Percentiles rank a stretch among this genome's conserved stretches.
Conservation (phyloP, 2,888 invertebrate species). For the Falcaria lacertinaria region DNA sequence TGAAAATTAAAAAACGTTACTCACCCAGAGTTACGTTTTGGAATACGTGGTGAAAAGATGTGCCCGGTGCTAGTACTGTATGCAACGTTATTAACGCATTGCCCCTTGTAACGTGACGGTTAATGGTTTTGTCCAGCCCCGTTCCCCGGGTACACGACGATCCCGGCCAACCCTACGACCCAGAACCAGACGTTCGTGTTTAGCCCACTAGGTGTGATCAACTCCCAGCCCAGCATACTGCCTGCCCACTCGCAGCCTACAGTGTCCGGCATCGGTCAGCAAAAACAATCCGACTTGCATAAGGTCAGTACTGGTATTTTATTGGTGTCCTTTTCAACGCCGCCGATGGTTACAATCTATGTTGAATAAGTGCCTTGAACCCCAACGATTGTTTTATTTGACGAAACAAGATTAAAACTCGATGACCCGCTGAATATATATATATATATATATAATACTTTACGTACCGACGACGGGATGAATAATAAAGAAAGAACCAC, state of each 20-base stretch:
- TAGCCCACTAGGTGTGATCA: conserved; percentile 85
- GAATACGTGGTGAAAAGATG: conserved; percentile 2
- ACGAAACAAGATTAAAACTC: no score
- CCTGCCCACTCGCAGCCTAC: conserved; percentile 80
- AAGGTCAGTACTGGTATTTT: no score
- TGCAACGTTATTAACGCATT: not conserved
- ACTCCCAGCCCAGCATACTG: conserved; percentile 83
- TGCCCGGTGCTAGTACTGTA: not conserved
- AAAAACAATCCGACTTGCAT: conserved; percentile 82
- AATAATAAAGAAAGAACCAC: no score
- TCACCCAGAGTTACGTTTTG: no score
- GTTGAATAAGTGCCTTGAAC: no score
- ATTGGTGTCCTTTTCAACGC: no score
- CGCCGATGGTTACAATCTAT: no score
- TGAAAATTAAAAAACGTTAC: no score
- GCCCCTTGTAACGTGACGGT: not conserved
- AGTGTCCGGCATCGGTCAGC: conserved; percentile 71
- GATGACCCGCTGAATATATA: no score
- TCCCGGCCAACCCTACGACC: conserved; percentile 87
- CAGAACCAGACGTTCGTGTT: conserved; percentile 89
- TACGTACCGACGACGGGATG: no score
- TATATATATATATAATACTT: no score
- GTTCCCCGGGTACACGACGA: conserved; percentile 88
- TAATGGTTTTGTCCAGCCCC: conserved; percentile 60
- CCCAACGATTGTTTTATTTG: no score